Percentiles rank a stretch among this genome's conserved stretches.
Evolutionary conservation across 1,140 invertebrate genomes (phyloP).

Genomic region (Solenopsis invicta): DNA sequence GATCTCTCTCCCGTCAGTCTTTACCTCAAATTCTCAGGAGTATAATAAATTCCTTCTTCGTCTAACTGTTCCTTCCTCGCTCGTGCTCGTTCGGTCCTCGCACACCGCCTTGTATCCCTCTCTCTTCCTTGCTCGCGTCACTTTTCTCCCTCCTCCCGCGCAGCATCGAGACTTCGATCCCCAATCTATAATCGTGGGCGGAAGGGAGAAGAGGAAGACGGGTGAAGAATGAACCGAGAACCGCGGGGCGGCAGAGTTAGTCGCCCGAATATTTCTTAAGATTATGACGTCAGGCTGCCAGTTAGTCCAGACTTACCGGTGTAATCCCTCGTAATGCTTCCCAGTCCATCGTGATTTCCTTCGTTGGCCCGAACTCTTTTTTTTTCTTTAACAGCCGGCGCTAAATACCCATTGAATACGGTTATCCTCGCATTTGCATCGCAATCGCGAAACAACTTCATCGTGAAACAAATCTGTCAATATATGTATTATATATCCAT

Average conservation of each 20-base stretch:
- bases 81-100: slow-evolving; percentile 45
- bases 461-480: neutral
- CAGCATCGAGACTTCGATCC: slow-evolving; percentile 53
- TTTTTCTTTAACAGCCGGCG: slow-evolving; percentile 28
- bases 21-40: slow-evolving; percentile 68
- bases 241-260: slow-evolving; percentile 62
- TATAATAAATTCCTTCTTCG: slow-evolving; percentile 70
- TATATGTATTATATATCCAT: neutral
- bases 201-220: slow-evolving; percentile 55
- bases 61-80: slow-evolving; percentile 32
- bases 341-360: slow-evolving; percentile 34
- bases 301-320: slow-evolving; percentile 84
- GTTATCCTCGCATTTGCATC: slow-evolving; percentile 28
- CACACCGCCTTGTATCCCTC: neutral
- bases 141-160: slow-evolving; percentile 16
- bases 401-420: slow-evolving; percentile 49
- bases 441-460: neutral
- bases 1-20: slow-evolving; percentile 61
- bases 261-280: slow-evolving; percentile 85
- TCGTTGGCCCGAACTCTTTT: neutral
- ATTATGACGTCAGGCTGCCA: slow-evolving; percentile 86
- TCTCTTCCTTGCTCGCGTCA: slow-evolving; percentile 19
- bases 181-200: slow-evolving; percentile 44
- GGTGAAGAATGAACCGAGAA: slow-evolving; percentile 65
- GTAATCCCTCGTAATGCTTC: slow-evolving; percentile 85